phyloP scores from a whole-genome alignment of 2,113 vertebrate genomes.

The Sinocyclocheilus rhinocerous region DNA sequence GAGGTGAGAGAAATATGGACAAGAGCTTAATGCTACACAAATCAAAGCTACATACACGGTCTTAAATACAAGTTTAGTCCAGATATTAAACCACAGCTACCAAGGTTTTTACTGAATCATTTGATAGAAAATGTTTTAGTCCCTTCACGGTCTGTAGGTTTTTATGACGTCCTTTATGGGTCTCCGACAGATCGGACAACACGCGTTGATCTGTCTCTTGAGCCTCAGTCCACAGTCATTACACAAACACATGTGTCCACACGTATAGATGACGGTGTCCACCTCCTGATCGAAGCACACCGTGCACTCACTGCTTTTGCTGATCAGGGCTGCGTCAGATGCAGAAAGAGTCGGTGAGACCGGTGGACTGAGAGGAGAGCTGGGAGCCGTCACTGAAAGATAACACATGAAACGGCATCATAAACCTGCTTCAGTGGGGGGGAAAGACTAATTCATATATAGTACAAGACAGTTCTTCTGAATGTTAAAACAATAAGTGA shows the following conservation, averaged over 20 bases:
- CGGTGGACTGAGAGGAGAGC: conserved; percentile 91
- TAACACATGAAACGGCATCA: neutral
- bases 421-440: neutral
- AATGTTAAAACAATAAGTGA: neutral
- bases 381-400: conserved; percentile 90
- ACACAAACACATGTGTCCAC: conserved; percentile 99
- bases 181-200: conserved; percentile 96
- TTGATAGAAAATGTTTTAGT: neutral
- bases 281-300: conserved; percentile 98
- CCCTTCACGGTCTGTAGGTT: conserved; percentile 89
- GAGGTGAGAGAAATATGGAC: conserved; percentile 3
- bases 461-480: neutral
- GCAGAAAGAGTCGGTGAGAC: conserved; percentile 82
- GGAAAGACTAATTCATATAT: neutral
- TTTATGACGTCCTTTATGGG: conserved; percentile 98
- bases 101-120: neutral
- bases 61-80: conserved; percentile 51
- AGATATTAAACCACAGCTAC: conserved; percentile 38
- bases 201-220: conserved; percentile 91
- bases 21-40: conserved; percentile 45
- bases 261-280: conserved; percentile 98
- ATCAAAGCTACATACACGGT: conserved; percentile 43
- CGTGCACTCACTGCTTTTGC: conserved; percentile 90
- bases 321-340: conserved; percentile 79
- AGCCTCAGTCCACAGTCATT: conserved; percentile 93